Conservation (phyloP, 2,888 invertebrate species). For the Tridacna crocea region DNA sequence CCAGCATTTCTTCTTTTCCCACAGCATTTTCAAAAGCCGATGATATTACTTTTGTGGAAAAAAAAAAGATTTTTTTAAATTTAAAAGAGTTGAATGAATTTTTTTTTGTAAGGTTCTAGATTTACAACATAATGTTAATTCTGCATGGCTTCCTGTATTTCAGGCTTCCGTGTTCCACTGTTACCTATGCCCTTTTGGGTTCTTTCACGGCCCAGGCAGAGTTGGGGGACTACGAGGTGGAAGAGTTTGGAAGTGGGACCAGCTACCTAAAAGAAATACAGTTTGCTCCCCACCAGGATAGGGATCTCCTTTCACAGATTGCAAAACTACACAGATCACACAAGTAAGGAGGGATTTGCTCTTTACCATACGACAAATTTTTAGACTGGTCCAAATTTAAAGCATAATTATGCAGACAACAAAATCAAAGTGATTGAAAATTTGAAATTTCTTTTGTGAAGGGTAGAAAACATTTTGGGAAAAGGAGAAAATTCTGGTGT, state of each 20-base stretch:
- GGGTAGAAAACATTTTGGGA: no score
- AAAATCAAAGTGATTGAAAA: no score
- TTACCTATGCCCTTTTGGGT: constrained; percentile 97
- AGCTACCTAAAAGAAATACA: constrained; percentile 94
- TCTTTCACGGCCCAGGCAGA: constrained; percentile 97
- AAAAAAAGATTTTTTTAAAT: no score
- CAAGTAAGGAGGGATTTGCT: constrained; percentile 84
- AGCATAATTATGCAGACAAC: no score
- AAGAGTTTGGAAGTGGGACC: constrained; percentile 87
- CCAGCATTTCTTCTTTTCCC: background rate
- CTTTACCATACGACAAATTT: background rate
- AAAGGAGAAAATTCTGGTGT: no score
- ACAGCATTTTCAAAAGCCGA: background rate
- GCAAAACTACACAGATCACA: constrained; percentile 95
- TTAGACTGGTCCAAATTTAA: no score
- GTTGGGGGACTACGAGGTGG: constrained; percentile 94
- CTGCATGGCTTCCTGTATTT: background rate
- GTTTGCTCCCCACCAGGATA: constrained; percentile 96
- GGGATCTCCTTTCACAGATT: constrained; percentile 96
- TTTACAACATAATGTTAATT: no score
- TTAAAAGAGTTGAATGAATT: no score
- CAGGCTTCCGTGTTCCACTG: constrained; percentile 98
- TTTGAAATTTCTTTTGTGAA: no score
- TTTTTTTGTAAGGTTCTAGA: no score
- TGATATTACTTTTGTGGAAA: no score